Evolutionary conservation across 2,888 invertebrate species (phyloP).

Genomic region (Cremastinae sp.): DNA sequence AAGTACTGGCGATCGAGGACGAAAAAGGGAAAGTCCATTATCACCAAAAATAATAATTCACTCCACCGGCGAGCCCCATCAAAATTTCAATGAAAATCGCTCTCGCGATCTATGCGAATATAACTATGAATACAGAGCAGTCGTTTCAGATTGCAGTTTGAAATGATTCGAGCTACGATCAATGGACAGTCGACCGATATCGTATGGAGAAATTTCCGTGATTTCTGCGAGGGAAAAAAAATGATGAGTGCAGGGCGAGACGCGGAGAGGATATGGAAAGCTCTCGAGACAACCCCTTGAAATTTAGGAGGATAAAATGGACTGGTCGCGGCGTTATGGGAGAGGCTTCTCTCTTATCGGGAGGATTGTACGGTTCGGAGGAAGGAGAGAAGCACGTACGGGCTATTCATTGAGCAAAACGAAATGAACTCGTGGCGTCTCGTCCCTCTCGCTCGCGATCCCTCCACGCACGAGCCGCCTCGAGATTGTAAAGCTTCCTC

Average conservation of each 20-base stretch:
- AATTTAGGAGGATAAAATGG: too few relatives aligned
- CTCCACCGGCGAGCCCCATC: slow-evolving; percentile 28
- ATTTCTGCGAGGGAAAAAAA: too few relatives aligned
- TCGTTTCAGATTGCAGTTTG: slow-evolving; percentile 16
- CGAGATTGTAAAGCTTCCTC: slow-evolving; percentile 8
- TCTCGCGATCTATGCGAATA: too few relatives aligned
- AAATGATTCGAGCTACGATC: neutral
- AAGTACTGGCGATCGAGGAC: slow-evolving; percentile 64
- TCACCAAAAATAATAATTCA: slow-evolving; percentile 49
- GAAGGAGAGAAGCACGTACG: too few relatives aligned
- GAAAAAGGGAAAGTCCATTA: slow-evolving; percentile 53
- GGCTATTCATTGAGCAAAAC: slow-evolving; percentile 61
- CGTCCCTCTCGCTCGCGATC: slow-evolving; percentile 4
- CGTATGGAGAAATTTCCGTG: too few relatives aligned
- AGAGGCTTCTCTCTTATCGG: neutral
- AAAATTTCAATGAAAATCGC: slow-evolving; percentile 14
- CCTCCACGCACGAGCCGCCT: slow-evolving; percentile 5
- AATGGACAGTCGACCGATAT: neutral
- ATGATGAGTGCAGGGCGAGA: too few relatives aligned
- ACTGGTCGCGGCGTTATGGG: slow-evolving; percentile 1
- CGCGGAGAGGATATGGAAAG: too few relatives aligned
- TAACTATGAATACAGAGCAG: too few relatives aligned
- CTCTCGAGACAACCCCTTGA: too few relatives aligned
- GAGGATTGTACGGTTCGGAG: too few relatives aligned
- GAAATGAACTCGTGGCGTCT: slow-evolving; percentile 52